A percentile compares a stretch with the other conserved stretches of the same genome.
Evolutionary conservation across 2,888 invertebrate genomes (phyloP).

Genomic region (Campopleginae sp.): DNA sequence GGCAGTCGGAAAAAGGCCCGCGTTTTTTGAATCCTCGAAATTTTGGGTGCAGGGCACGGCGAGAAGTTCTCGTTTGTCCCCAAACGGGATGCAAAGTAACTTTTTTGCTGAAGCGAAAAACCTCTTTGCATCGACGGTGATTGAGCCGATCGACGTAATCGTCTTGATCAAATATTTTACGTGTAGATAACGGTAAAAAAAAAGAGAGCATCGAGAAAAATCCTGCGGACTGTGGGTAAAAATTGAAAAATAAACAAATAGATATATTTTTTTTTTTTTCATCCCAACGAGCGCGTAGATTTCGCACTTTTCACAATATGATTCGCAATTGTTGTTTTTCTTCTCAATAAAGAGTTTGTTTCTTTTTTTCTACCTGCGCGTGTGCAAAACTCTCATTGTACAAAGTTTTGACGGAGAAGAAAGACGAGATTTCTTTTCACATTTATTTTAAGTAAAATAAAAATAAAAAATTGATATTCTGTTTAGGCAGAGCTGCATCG

Average conservation of each 20-base stretch:
- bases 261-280: conserved; percentile 24
- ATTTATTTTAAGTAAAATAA: neutral
- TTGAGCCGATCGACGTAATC: neutral
- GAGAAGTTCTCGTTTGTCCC: neutral
- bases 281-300: conserved; percentile 30
- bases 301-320: conserved; percentile 15
- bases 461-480: neutral
- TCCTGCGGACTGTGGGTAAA: neutral
- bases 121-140: neutral
- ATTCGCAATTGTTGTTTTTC: conserved; percentile 40
- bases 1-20: neutral
- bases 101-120: neutral
- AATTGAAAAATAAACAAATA: neutral
- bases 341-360: conserved; percentile 32
- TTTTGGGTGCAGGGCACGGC: neutral
- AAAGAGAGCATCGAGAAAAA: neutral
- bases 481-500: neutral
- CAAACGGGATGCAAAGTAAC: neutral
- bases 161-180: neutral
- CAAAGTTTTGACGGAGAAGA: neutral
- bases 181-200: conserved; percentile 24
- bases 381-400: neutral
- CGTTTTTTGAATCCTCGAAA: neutral
- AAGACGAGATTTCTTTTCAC: conserved; percentile 15
- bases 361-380: neutral